Conservation (phyloP, 2,113 vertebrate species). For the Saimiri boliviensis region DNA sequence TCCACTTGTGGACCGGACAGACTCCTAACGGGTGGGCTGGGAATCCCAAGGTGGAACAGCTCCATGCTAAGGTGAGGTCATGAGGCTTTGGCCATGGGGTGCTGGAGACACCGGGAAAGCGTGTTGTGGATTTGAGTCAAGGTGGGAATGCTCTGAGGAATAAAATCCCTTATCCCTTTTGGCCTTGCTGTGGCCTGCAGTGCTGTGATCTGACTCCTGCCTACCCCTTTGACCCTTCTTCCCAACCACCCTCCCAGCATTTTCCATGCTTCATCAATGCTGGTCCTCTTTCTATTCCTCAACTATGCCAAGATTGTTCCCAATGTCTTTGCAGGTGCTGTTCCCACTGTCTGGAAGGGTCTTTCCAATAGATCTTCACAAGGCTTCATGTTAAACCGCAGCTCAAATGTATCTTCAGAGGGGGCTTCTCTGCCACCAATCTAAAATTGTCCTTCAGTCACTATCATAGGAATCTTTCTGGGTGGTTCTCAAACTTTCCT, state of each 20-base stretch:
- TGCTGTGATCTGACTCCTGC: not conserved
- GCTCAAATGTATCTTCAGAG: not conserved
- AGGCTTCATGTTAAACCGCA: not conserved
- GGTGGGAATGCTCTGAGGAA: not conserved
- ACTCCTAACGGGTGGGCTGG: not conserved
- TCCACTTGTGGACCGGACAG: not conserved
- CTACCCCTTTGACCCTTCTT: no score
- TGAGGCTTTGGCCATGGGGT: not conserved
- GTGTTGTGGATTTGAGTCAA: not conserved
- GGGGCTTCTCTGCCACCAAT: not conserved
- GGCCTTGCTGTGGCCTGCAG: not conserved
- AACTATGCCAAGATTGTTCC: not conserved
- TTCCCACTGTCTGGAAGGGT: not conserved
- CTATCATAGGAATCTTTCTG: not conserved
- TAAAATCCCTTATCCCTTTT: no score
- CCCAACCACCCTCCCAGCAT: not conserved
- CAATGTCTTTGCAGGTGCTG: not conserved
- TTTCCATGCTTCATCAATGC: not conserved
- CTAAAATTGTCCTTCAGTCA: fast-evolving
- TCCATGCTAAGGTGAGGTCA: not conserved
- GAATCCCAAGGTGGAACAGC: not conserved
- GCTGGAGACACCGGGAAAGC: not conserved
- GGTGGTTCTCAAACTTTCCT: not conserved
- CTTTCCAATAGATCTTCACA: not conserved
- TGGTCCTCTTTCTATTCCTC: not conserved